Conservation (phyloP, 2,888 invertebrate genomes). For the Peribatodes rhomboidaria region DNA sequence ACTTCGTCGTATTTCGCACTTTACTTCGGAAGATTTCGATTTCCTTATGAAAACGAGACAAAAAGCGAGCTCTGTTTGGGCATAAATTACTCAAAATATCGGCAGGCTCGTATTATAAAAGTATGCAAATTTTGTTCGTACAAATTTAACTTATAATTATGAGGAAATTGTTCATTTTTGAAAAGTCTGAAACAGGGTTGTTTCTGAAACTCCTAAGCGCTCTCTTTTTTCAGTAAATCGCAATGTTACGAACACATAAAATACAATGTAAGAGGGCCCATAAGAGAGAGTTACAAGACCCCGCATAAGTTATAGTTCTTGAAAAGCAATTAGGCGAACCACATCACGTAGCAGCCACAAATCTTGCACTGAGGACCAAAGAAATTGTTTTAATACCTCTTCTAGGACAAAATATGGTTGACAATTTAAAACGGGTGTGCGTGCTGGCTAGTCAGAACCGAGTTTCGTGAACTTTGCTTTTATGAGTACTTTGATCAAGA, state of each 20-base stretch:
- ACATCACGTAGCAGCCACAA: conserved; percentile 41
- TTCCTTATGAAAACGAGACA: conserved; percentile 8
- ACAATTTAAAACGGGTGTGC: conserved; percentile 42
- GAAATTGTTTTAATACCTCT: conserved; percentile 21
- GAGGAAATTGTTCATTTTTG: background rate
- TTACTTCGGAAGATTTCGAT: conserved; percentile 17
- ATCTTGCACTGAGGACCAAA: conserved; percentile 39
- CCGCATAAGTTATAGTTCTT: conserved; percentile 20
- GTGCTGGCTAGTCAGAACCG: conserved; percentile 25
- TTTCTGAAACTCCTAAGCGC: too few relatives aligned
- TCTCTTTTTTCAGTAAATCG: too few relatives aligned
- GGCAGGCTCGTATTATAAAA: background rate
- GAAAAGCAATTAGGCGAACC: conserved; percentile 30
- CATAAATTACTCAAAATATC: conserved; percentile 15
- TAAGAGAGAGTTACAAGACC: background rate
- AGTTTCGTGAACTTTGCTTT: conserved; percentile 37
- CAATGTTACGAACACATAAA: background rate
- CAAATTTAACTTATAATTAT: conserved; percentile 5
- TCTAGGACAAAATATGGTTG: conserved; percentile 3
- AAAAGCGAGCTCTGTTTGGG: conserved; percentile 10
- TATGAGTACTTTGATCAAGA: conserved; percentile 38
- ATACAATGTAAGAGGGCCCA: background rate
- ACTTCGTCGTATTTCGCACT: conserved; percentile 28
- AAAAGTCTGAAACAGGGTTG: too few relatives aligned
- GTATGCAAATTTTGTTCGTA: conserved; percentile 5